These are phyloP conservation scores for Eriocheir sinensis DNA, from an alignment of 1,140 invertebrate species.

Conservation along the genomic window DNA sequence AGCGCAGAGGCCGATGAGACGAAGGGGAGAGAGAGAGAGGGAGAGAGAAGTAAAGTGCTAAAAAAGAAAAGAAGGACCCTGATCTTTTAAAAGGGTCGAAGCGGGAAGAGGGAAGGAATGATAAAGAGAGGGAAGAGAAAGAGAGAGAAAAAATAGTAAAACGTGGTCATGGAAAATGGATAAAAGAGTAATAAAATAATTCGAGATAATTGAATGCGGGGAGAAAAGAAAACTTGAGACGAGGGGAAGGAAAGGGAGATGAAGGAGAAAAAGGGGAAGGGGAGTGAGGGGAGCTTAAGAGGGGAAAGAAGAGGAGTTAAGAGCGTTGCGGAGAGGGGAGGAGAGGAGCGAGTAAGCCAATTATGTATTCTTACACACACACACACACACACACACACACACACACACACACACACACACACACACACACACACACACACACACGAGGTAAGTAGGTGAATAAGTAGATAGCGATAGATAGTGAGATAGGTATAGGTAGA, in stretches of 20 bases:
- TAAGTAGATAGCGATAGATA: too few species aligned
- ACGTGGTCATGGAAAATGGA: not conserved
- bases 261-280: too few species aligned
- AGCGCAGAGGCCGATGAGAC: not conserved
- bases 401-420: not conserved
- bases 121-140: not conserved
- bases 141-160: not conserved
- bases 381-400: conserved; percentile 21
- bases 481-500: too few species aligned
- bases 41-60: not conserved
- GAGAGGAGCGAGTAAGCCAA: not conserved
- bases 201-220: not conserved
- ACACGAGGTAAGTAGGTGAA: too few species aligned
- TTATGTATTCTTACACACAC: not conserved
- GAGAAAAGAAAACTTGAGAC: too few species aligned
- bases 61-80: not conserved
- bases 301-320: not conserved
- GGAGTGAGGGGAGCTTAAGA: too few species aligned
- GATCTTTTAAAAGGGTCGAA: not conserved
- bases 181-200: not conserved
- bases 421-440: too few species aligned
- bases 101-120: not conserved
- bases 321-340: not conserved
- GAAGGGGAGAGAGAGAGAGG: too few species aligned
- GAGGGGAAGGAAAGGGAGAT: not conserved